Evolutionary conservation across 2,888 invertebrate species (phyloP), one percentile per base, ranked within the genome.

Genomic region (Drosophila testacea): DNA sequence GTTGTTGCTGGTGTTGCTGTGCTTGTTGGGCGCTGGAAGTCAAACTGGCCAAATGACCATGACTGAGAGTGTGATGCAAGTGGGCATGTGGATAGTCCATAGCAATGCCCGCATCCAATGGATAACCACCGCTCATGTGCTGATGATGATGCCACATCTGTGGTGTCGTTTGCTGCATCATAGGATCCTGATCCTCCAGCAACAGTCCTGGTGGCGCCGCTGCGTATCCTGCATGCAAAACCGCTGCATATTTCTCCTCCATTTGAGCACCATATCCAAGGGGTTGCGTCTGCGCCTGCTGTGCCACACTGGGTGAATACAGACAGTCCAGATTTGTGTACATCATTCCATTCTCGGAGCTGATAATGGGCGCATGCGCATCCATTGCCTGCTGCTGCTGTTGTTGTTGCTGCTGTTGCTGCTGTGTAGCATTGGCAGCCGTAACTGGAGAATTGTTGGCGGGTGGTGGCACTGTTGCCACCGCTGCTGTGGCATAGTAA

Each of bases 241-340:
- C 92, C 62, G 94, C 93, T 63, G 94, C 93, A 92, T 77, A 92
- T 59, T 93, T 92, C 41, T 92, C 92, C 62, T 91, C 89, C 46
- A 88, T 68, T 91, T 93, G 78, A 1, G 61, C 69, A 41, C 67
- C 70, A 81, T 89, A 88, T 39, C 76, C 77, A 62, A 83, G 89
- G 1, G 79, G 73, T 47, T 83, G 80, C 41, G 77, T 77, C 72
- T 87, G 77, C 60, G 72, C 60, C 61, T 77, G 77, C 44, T 81
- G 88, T 6, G 80, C 65, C 38, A 63, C 77, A 41, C 62, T 69
- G 0, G 94, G 93, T 73, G 94, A 93, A 47, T 94, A 94, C 44
- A 94, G 85, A 87, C 97, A 97, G 92, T 98, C 97, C 83, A 98
- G 93, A 91, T 97, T 97, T 0, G 97, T 97, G 92, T 98, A 98